Evolutionary conservation across 1,140 invertebrate genomes (phyloP).

Genomic region (Saxidomus purpurata): DNA sequence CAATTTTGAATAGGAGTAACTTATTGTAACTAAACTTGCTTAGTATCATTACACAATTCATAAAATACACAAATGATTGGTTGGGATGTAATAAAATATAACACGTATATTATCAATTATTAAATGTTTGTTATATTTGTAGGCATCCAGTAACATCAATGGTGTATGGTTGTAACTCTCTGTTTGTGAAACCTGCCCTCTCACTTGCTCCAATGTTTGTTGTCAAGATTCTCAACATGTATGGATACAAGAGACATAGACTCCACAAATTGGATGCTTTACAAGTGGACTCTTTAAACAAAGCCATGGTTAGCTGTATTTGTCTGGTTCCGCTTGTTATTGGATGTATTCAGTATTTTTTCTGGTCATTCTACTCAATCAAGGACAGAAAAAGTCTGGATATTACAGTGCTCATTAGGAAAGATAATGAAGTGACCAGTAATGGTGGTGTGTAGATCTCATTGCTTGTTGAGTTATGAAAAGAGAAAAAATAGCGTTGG

Average conservation of each 20-base stretch:
- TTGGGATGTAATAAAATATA: no score
- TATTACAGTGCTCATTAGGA: not conserved
- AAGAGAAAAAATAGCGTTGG: no score
- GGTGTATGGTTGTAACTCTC: constrained; percentile 85
- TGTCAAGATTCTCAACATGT: constrained; percentile 80
- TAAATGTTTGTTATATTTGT: constrained; percentile 1
- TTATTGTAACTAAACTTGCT: no score
- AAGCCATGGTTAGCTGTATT: constrained; percentile 75
- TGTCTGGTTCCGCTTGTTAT: constrained; percentile 74
- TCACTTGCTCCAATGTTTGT: constrained; percentile 84
- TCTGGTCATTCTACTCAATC: constrained; percentile 76
- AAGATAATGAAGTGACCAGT: not conserved
- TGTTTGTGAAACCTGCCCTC: constrained; percentile 84
- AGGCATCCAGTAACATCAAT: constrained; percentile 85
- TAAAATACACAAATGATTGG: no score
- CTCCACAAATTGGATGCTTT: constrained; percentile 1
- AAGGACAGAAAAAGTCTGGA: constrained; percentile 20
- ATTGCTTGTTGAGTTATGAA: no score
- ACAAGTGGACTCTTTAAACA: constrained; percentile 57
- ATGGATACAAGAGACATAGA: constrained; percentile 78
- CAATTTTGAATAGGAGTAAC: no score
- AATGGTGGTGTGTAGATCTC: not conserved
- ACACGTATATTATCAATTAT: no score
- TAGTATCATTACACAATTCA: no score
- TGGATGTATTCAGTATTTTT: constrained; percentile 71